phyloP scores from a whole-genome alignment of 2,113 vertebrate genomes.

The Sinosuthora webbiana region DNA sequence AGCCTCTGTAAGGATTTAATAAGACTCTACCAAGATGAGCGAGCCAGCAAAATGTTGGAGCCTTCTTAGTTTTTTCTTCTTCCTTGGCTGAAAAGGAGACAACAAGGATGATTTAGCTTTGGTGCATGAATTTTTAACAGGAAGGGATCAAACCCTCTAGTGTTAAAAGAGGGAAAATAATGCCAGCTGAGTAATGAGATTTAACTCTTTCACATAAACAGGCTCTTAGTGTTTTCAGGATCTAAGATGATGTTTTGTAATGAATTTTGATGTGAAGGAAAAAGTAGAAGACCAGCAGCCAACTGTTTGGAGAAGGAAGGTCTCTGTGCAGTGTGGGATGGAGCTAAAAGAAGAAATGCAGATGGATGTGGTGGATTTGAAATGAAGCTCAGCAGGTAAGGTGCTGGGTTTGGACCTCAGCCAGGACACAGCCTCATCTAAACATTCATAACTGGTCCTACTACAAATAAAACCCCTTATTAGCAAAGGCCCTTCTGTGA shows the following conservation, averaged over 20 bases:
- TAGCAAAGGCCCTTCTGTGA: background rate
- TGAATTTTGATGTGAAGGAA: background rate
- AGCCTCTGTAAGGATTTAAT: background rate
- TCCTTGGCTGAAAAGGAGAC: constrained; percentile 13
- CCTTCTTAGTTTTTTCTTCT: constrained; percentile 42
- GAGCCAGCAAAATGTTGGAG: background rate
- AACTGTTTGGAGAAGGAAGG: background rate
- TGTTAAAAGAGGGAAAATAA: background rate
- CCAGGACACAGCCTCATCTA: background rate
- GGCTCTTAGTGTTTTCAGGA: background rate
- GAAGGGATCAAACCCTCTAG: constrained; percentile 9
- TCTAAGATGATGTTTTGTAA: background rate
- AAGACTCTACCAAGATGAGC: background rate
- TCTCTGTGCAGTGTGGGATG: background rate
- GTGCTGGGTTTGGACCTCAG: background rate
- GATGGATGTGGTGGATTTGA: background rate
- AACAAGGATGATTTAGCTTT: background rate
- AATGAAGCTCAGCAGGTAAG: background rate
- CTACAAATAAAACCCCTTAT: rapidly evolving
- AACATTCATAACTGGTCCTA: background rate
- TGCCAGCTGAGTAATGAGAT: background rate
- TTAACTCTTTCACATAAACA: constrained; percentile 29
- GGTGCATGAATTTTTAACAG: background rate
- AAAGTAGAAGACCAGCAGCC: background rate
- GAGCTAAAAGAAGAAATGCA: background rate